Conservation (phyloP, 2,113 vertebrate species). For the Proterorhinus semilunaris region DNA sequence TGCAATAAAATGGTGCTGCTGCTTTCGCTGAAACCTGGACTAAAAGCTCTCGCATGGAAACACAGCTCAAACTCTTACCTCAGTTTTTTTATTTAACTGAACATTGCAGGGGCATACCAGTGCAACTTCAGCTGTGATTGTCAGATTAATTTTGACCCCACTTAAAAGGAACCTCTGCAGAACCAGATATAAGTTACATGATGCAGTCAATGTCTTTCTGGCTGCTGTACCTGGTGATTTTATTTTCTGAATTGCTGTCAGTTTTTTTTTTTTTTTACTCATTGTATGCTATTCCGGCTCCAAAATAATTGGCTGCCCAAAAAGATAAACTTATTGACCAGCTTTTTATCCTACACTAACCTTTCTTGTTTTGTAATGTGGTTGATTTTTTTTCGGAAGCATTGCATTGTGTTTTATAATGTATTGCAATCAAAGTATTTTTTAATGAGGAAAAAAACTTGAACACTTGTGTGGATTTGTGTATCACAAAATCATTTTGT, state of each 20-base stretch:
- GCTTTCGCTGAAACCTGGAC: neutral
- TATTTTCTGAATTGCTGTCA: neutral
- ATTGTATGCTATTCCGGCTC: neutral
- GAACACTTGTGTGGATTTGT: neutral
- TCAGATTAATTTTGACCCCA: neutral
- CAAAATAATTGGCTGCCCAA: neutral
- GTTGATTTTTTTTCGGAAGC: neutral
- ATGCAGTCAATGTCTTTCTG: neutral
- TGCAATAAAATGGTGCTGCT: constrained; percentile 12
- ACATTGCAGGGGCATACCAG: neutral
- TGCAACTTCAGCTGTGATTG: constrained; percentile 5
- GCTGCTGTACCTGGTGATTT: neutral
- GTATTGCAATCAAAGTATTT: neutral
- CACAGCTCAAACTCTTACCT: constrained; percentile 9
- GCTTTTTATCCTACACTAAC: neutral
- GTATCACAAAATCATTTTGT: neutral
- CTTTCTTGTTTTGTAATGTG: neutral
- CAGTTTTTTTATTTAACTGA: constrained; percentile 16
- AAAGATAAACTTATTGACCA: neutral
- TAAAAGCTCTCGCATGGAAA: neutral
- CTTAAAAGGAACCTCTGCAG: neutral
- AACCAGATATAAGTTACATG: constrained; percentile 1
- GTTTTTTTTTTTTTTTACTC: neutral
- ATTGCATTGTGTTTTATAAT: neutral
- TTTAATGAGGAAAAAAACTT: neutral